Evolutionary conservation across 2,888 invertebrate species (phyloP).

Genomic region (Zaprionus lineosus): DNA sequence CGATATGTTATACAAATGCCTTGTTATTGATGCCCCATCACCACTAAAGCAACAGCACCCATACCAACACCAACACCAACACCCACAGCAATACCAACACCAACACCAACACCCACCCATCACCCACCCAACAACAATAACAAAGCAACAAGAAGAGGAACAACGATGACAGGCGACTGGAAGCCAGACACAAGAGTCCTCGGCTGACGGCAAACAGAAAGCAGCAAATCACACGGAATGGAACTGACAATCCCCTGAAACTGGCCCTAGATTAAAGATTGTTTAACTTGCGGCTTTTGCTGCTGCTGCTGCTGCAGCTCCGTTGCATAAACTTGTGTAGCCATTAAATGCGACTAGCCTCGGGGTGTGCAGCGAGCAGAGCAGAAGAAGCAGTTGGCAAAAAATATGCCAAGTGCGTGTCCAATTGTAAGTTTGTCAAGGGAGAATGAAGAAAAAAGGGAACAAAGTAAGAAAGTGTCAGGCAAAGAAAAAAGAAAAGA

Average conservation of each 20-base stretch:
- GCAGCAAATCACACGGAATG: slow-evolving; percentile 15
- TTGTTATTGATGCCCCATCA: slow-evolving; percentile 68
- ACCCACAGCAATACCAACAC: no score
- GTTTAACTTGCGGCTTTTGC: slow-evolving; percentile 19
- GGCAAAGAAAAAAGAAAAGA: neutral
- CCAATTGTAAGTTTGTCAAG: slow-evolving; percentile 24
- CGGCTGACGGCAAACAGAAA: slow-evolving; percentile 42
- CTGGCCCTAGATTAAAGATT: slow-evolving; percentile 14
- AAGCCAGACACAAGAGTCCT: slow-evolving; percentile 21
- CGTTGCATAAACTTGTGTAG: slow-evolving; percentile 4
- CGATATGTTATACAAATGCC: slow-evolving; percentile 72
- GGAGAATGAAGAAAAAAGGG: neutral
- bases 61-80: slow-evolving; percentile 11
- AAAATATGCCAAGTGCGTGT: slow-evolving; percentile 37
- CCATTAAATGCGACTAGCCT: slow-evolving; percentile 41
- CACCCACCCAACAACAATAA: no score
- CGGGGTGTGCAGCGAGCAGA: slow-evolving; percentile 19
- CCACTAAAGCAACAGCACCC: slow-evolving; percentile 32
- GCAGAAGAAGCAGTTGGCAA: slow-evolving; percentile 22
- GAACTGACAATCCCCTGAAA: slow-evolving; percentile 6
- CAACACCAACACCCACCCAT: no score
- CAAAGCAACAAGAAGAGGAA: no score
- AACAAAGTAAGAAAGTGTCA: neutral
- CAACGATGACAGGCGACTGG: no score
- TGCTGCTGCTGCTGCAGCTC: neutral